A percentile compares a stretch with the other conserved stretches of the same genome.
Evolutionary conservation across 2,113 vertebrate species (phyloP).

Genomic region (Dasyprocta punctata): DNA sequence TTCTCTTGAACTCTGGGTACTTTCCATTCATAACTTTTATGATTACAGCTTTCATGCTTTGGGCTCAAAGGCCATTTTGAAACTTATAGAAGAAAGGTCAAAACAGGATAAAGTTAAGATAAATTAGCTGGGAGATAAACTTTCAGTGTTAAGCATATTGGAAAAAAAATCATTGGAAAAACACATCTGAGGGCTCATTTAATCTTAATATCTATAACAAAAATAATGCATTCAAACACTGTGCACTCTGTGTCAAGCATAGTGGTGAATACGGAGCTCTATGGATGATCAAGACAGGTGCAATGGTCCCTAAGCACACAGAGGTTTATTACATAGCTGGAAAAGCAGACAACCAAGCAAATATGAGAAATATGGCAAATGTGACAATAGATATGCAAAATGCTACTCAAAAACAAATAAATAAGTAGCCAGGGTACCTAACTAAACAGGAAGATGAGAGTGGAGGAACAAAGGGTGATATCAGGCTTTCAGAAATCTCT

Average conservation of each 20-base stretch:
- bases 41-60: background rate
- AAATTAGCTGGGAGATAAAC: background rate
- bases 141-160: background rate
- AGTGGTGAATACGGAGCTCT: background rate
- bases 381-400: background rate
- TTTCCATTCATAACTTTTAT: background rate
- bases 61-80: background rate
- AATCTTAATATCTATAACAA: background rate
- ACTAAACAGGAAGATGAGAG: background rate
- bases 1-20: background rate
- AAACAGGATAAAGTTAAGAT: background rate
- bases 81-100: slow-evolving; percentile 1
- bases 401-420: background rate
- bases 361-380: background rate
- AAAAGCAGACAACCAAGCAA: background rate
- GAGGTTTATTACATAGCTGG: background rate
- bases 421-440: background rate
- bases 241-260: background rate
- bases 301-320: background rate
- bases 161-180: background rate
- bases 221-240: background rate
- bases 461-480: background rate
- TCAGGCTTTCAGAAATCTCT: background rate
- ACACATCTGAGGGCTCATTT: background rate
- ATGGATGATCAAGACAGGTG: background rate